Base-by-base conservation (phyloP, 2,888 invertebrate genomes). In the Drosophila mimetica region DNA sequence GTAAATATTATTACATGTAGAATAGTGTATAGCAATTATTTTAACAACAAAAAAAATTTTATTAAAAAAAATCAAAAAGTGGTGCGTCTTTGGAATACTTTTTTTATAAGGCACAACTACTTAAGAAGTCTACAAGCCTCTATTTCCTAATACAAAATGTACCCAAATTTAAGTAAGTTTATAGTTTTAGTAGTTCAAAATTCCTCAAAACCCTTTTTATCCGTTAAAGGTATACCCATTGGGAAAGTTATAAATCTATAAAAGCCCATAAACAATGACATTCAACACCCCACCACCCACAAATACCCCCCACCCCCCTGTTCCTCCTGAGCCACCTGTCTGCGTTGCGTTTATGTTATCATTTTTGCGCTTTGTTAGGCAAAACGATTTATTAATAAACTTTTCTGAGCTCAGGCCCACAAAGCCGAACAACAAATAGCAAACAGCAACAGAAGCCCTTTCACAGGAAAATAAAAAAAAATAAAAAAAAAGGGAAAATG, bases 331-430 rank as follows among this genome's bases (percentile, higher is more conserved):
- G 20, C 58, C 14, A 18, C 51, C 64, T 65, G 63, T 57, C 57
- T 61, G 48, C 76, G 76, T 69, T 83, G 78, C 83, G 76, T 69
- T 83, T 82, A 82, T 71, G 78, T 86, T 82, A 86, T 82, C 86
- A 55, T 58, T 48, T 69, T 61, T 70, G 74, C 71, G 67, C 79
- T 78, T 80, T 81, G 81, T 85, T 64, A 75, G 75, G 65, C 66
- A 61, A 81, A 81, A 82, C 67, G 77, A 75, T 81, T 71, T 81
- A 81, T 85, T 81, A 81, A 81, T 81, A 81, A 81, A 81, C 81
- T 69, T 59, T 54, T 48, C 57, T 66, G 58, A 37, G 46, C 51
- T 47, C 30, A 47, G 51, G 34, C 32, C 37, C 28, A 50, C 51
- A 46, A 22, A 59, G 57, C 32, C 58, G 34, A 63, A 44, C 67